Evolutionary conservation across 2,888 invertebrate genomes (phyloP), one percentile per base, ranked within the genome.

Genomic region (Andrena chrysosceles): DNA sequence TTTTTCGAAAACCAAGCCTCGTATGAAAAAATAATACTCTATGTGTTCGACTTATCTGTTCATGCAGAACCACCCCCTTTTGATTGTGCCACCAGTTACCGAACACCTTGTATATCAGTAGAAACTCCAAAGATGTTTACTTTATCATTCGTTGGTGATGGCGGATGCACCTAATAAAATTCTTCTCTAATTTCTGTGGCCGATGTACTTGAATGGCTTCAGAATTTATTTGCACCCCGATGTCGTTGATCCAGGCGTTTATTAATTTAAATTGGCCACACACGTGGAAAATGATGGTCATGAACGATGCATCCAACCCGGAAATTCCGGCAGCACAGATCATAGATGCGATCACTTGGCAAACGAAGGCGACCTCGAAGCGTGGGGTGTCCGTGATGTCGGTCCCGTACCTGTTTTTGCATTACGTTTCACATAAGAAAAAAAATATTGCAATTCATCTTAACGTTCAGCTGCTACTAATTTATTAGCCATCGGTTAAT

Each of bases 201-300:
- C 23, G 10, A 26, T 33, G 16, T 20, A 31, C 49, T 10, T 72
- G 42, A 0, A 35, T n/a, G 13, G 31, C 6, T 0, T 63, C n/a
- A 2, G 10, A 16, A 26, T 63, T 59, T 8, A 77, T 77, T 59
- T 69, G 59, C 8, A 3, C 48, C 2, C 84, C 84, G 7, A 89
- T 85, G n/a, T 73, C 67, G 3, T 23, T 54, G 4, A 89, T 72
- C 82, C 87, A 78, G 2, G 63, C 64, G n/a, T 64, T 77, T 26
- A 88, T 74, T 29, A 88, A 76, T 42, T 59, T 63, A 71, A 89
- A 89, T 62, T 89, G 88, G 2, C 87, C 86, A 16, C 84, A 86
- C 5, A 87, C 48, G 71, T 90, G 85, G 3, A 89, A 31, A 35
- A 87, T 69, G 7, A 81, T 64, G 7, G 84, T 81, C 88, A 86